A percentile compares a stretch with the other conserved stretches of the same genome.
Evolutionary conservation across 1,140 invertebrate genomes (phyloP).

Genomic region (Chionoecetes opilio): DNA sequence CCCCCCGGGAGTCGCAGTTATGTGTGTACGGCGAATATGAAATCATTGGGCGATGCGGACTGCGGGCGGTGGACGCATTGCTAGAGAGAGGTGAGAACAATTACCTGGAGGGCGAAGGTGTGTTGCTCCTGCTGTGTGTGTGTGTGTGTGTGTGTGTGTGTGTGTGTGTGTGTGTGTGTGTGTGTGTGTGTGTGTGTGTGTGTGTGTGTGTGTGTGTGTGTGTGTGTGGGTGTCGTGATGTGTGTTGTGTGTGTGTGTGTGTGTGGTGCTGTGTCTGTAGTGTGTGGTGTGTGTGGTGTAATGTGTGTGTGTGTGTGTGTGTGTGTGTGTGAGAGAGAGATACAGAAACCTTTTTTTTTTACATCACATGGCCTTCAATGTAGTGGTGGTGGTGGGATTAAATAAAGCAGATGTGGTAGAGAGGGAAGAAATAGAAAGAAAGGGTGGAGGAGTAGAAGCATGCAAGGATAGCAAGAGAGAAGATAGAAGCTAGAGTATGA

Average conservation of each 20-base stretch:
- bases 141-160: not conserved
- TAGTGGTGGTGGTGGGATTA: not conserved
- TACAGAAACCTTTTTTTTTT: not conserved
- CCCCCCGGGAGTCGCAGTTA: not conserved
- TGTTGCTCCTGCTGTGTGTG: not conserved
- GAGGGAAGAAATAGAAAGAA: not conserved
- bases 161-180: conserved; percentile 1
- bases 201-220: conserved; percentile 23
- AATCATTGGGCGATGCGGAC: no score
- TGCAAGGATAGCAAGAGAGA: not conserved
- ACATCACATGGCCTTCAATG: not conserved
- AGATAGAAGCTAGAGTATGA: not conserved
- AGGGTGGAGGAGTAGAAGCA: not conserved
- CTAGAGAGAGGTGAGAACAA: no score
- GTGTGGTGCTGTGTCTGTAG: no score
- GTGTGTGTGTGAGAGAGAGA: not conserved
- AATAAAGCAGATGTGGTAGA: not conserved
- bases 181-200: conserved; percentile 27
- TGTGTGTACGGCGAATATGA: not conserved
- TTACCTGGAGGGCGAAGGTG: no score
- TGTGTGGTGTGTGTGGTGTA: no score
- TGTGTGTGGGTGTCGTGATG: no score
- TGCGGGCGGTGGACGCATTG: no score
- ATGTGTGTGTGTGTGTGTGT: not conserved
- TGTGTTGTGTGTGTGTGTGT: no score